Base-by-base conservation (phyloP, 1,140 invertebrate species). In the Riptortus pedestris region DNA sequence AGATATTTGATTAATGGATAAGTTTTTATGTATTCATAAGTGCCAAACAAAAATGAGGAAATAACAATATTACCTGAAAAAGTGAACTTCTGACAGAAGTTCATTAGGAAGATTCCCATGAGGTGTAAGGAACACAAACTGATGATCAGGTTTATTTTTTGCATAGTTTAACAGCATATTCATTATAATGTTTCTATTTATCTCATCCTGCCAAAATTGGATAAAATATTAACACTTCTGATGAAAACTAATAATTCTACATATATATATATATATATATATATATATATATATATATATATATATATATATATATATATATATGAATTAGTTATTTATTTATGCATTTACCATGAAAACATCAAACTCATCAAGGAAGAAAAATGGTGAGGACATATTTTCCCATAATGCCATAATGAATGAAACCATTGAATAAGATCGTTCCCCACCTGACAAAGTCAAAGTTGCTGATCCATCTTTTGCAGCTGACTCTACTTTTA, bases 311-410 rank as follows among this genome's bases (percentile, higher is more conserved):
- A n/a, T n/a, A n/a, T n/a, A n/a, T n/a, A n/a, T n/a, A n/a, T n/a
- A n/a, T n/a, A n/a, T n/a, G n/a, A n/a, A n/a, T n/a, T n/a, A n/a
- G n/a, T n/a, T n/a, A n/a, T n/a, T n/a, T n/a, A n/a, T n/a, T n/a
- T n/a, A n/a, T n/a, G n/a, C n/a, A 71, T 71, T 72, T 70, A 87
- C 94, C 89, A 98, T 97, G 73, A 94, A 99, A 0, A 98, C 94
- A 74, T 98, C 96, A 75, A 98, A 98, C 79, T 99, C 96, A 74
- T 98, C 96, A 48, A 98, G 78, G 72, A 96, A 93, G 73, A 92
- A 88, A 74, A 98, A 97, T 0, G 96, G 96, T 64, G 91, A 82
- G 66, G 88, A 83, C 70, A 91, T 87, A 60, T 85, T 86, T 47
- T 91, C 86, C 96, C 96, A 98, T 14, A 99, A 77, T 2, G 95